phyloP scores from a whole-genome alignment of 2,113 vertebrate genomes.

The Pomatostomus ruficeps region DNA sequence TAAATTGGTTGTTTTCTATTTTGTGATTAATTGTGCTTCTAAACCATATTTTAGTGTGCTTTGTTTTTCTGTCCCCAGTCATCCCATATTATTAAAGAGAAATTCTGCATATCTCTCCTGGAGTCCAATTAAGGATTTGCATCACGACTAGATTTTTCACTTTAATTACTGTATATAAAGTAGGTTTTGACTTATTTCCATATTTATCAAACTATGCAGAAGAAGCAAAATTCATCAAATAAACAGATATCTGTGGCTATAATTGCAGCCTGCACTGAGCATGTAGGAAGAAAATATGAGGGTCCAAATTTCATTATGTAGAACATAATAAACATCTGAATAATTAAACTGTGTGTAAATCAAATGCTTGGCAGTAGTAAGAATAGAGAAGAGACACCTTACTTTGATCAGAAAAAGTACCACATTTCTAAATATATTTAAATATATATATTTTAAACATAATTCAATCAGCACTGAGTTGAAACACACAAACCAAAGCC shows the following conservation, averaged over 20 bases:
- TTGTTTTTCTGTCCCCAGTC: slow-evolving; percentile 99
- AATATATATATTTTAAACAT: slow-evolving; percentile 38
- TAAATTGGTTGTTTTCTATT: slow-evolving; percentile 97
- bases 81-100: slow-evolving; percentile 99
- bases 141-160: slow-evolving; percentile 99
- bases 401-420: slow-evolving; percentile 69
- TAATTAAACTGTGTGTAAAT: slow-evolving; percentile 89
- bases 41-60: slow-evolving; percentile 95
- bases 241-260: slow-evolving; percentile 93
- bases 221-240: slow-evolving; percentile 95
- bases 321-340: slow-evolving; percentile 90
- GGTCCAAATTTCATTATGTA: slow-evolving; percentile 87
- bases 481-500: slow-evolving; percentile 27
- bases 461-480: slow-evolving; percentile 47
- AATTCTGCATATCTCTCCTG: slow-evolving; percentile 99
- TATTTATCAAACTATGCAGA: slow-evolving; percentile 98
- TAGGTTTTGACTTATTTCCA: slow-evolving; percentile 94
- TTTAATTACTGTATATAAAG: slow-evolving; percentile 99
- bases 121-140: slow-evolving; percentile 99
- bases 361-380: slow-evolving; percentile 78
- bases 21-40: slow-evolving; percentile 97
- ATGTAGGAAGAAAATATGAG: slow-evolving; percentile 84
- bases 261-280: slow-evolving; percentile 86
- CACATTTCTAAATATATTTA: slow-evolving; percentile 47
- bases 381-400: slow-evolving; percentile 70